These are phyloP conservation scores for Tetrao urogallus DNA, from an alignment of 2,113 vertebrate species.

Conservation along the genomic window DNA sequence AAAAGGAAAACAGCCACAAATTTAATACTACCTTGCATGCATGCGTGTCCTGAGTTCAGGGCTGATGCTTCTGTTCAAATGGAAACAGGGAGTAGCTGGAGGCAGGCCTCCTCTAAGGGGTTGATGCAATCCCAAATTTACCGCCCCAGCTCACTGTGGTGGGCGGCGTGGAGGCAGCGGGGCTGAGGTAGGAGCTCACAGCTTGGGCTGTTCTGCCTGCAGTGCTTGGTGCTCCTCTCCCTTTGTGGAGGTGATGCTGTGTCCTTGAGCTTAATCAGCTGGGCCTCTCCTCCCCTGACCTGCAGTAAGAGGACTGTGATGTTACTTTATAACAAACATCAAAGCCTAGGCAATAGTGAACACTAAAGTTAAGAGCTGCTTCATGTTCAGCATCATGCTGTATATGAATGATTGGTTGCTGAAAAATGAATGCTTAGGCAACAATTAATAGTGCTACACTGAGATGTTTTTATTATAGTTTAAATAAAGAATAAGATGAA, in stretches of 20 bases:
- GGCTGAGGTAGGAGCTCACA: background rate
- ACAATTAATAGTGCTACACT: background rate
- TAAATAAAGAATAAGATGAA: background rate
- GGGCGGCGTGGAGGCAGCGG: rapidly evolving
- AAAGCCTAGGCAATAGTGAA: background rate
- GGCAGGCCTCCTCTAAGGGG: background rate
- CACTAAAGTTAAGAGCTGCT: background rate
- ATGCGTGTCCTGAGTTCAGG: background rate
- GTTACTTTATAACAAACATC: background rate
- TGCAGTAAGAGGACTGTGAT: background rate
- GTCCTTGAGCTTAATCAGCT: background rate
- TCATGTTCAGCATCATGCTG: background rate
- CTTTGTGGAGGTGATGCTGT: too few relatives aligned
- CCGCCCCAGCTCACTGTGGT: background rate
- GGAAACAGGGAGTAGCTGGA: background rate
- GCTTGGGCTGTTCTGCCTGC: background rate
- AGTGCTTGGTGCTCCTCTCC: background rate
- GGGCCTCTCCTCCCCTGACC: background rate
- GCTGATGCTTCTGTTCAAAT: background rate
- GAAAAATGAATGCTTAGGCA: background rate
- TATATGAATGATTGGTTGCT: background rate
- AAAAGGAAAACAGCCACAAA: background rate
- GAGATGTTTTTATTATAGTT: background rate
- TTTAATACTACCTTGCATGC: background rate
- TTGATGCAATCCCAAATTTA: background rate